Conservation (phyloP, 1,140 invertebrate species). For the Cydia fagiglandana region DNA sequence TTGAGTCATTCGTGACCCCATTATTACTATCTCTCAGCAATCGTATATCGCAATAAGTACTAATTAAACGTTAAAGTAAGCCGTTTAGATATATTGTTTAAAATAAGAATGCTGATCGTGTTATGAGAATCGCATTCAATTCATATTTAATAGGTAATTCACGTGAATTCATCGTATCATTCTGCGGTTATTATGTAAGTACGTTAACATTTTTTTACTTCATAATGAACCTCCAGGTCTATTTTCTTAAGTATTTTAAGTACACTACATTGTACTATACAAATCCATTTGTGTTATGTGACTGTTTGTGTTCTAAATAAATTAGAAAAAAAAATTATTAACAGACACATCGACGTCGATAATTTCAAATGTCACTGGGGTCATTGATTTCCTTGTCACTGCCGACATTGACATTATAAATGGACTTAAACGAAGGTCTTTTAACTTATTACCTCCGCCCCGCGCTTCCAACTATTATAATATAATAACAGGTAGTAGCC, state of each 20-base stretch:
- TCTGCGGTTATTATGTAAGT: no score
- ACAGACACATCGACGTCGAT: neutral
- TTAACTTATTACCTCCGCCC: constrained; percentile 3
- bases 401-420: constrained; percentile 1
- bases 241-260: no score
- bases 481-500: neutral
- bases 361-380: constrained; percentile 9
- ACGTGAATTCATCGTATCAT: no score
- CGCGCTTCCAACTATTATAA: constrained; percentile 7
- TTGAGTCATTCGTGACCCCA: constrained; percentile 1
- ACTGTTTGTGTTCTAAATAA: no score
- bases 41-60: neutral
- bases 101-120: neutral
- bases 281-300: no score
- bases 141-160: neutral
- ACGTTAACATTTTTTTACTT: no score
- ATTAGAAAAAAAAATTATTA: no score
- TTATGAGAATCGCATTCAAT: no score
- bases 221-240: no score
- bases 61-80: neutral
- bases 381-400: neutral
- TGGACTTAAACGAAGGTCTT: constrained; percentile 5
- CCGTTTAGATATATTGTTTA: neutral
- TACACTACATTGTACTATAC: no score
- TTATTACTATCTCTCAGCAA: neutral